These are phyloP conservation scores for Parasteatoda lunata DNA, from an alignment of 2,888 invertebrate species.

Conservation along the genomic window DNA sequence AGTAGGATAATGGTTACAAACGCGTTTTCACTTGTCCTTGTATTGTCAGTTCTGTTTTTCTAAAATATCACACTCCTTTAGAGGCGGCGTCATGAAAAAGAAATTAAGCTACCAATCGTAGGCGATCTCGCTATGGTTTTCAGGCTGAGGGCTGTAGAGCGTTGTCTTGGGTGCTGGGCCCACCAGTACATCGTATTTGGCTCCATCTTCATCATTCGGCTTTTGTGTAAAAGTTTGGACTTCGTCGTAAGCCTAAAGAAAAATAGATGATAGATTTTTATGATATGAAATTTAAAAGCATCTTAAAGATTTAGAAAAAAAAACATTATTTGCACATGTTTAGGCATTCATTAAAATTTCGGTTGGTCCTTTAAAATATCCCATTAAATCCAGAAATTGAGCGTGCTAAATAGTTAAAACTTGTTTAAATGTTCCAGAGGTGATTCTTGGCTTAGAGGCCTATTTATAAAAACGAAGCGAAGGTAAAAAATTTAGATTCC, in stretches of 20 bases:
- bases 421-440: neutral
- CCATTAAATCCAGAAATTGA: neutral
- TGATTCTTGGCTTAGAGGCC: no score
- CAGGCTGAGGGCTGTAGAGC: conserved; percentile 48
- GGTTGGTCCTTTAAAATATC: neutral
- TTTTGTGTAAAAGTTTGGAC: conserved; percentile 31
- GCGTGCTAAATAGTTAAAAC: neutral
- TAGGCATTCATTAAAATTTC: no score
- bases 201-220: neutral
- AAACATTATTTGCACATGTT: neutral
- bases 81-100: neutral
- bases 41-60: neutral
- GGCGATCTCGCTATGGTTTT: conserved; percentile 2
- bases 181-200: conserved; percentile 40
- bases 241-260: conserved; percentile 60
- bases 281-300: neutral
- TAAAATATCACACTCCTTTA: neutral
- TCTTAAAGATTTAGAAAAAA: neutral
- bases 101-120: conserved; percentile 51
- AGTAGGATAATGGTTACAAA: neutral
- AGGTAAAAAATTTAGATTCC: no score
- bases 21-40: neutral
- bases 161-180: conserved; percentile 53
- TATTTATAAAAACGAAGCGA: no score
- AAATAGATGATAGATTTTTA: neutral